Evolutionary conservation across 2,888 invertebrate genomes (phyloP).

Genomic region (Drosophila helvetica): DNA sequence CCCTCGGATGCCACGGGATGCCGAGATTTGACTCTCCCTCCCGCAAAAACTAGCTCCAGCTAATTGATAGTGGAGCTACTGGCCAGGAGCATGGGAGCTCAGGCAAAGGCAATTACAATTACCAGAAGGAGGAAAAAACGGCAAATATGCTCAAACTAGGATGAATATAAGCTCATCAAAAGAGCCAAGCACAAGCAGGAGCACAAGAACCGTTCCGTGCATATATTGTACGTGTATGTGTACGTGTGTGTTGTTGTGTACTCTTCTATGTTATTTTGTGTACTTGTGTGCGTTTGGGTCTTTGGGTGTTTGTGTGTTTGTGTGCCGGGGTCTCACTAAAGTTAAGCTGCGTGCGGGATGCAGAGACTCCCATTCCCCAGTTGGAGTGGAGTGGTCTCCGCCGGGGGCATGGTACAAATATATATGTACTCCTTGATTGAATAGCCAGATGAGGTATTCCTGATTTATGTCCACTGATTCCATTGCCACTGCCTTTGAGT

Average conservation of each 20-base stretch:
- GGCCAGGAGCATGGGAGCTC: constrained; percentile 16
- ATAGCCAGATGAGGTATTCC: constrained; percentile 19
- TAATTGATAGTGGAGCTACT: constrained; percentile 60
- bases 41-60: constrained; percentile 18
- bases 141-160: constrained; percentile 32
- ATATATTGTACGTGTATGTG: constrained; percentile 25
- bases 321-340: constrained; percentile 14
- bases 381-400: constrained; percentile 20
- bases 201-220: constrained; percentile 12
- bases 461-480: neutral
- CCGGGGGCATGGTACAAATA: constrained; percentile 12
- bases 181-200: constrained; percentile 3
- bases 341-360: constrained; percentile 27
- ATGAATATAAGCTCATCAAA: constrained; percentile 57
- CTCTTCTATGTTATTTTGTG: constrained; percentile 13
- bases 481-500: too few relatives aligned
- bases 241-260: neutral
- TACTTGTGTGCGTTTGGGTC: constrained; percentile 3
- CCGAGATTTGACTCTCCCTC: constrained; percentile 16
- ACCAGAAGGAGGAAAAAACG: constrained; percentile 52
- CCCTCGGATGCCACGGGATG: neutral
- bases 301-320: constrained; percentile 5
- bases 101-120: constrained; percentile 66
- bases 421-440: constrained; percentile 10
- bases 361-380: constrained; percentile 11